Evolutionary conservation across 2,797 vertebrate genomes (phyloP).

Genomic region (Gallinago nigripennis): DNA sequence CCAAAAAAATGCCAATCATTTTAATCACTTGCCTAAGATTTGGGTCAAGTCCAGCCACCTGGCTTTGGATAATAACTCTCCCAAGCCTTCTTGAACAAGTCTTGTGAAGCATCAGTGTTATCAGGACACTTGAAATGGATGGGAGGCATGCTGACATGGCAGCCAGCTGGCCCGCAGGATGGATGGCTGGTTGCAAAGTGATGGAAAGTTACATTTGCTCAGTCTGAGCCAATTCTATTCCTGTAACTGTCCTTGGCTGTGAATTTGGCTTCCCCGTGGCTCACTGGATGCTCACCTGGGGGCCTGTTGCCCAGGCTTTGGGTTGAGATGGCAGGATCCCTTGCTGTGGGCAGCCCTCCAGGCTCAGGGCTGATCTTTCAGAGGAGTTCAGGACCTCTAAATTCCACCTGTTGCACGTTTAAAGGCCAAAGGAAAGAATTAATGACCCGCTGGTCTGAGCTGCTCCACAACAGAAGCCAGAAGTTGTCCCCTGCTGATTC

Average conservation of each 20-base stretch:
- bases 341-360: background rate
- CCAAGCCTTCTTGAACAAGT: background rate
- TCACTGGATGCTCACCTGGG: background rate
- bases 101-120: background rate
- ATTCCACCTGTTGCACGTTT: background rate
- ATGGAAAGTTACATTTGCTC: background rate
- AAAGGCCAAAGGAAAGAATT: background rate
- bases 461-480: background rate
- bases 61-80: constrained; percentile 35
- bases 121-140: constrained; percentile 11
- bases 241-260: background rate
- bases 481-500: background rate
- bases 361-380: background rate
- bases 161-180: constrained; percentile 30
- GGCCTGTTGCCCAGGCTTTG: background rate
- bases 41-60: constrained; percentile 38
- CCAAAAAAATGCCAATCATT: constrained; percentile 28
- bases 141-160: background rate
- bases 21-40: constrained; percentile 29
- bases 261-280: background rate
- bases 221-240: constrained; percentile 22
- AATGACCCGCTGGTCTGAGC: background rate
- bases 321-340: background rate
- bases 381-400: background rate
- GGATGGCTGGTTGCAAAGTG: background rate